Conservation (phyloP, 2,113 vertebrate genomes). For the Proterorhinus semilunaris region DNA sequence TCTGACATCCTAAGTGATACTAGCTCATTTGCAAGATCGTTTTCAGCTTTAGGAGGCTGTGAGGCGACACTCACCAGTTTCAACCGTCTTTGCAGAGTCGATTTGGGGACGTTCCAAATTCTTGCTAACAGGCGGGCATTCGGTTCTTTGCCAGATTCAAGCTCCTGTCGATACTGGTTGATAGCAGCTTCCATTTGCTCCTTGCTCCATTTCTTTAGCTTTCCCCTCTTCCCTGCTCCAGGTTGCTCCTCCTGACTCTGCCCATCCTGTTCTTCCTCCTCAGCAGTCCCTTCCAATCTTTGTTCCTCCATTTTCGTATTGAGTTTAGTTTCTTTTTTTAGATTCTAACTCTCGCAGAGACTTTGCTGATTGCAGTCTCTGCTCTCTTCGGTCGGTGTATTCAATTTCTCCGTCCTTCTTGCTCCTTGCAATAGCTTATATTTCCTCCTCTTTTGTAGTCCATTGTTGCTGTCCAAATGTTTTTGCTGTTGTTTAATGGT, state of each 20-base stretch:
- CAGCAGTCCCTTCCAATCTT: too few relatives aligned
- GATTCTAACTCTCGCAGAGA: too few relatives aligned
- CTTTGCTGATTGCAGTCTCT: too few relatives aligned
- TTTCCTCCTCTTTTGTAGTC: too few relatives aligned
- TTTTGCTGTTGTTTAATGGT: not conserved
- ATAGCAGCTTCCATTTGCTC: not conserved
- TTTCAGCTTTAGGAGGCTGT: not conserved
- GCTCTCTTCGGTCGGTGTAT: too few relatives aligned
- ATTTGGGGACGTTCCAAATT: not conserved
- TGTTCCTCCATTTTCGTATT: too few relatives aligned
- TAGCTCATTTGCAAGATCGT: too few relatives aligned
- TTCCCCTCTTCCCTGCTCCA: not conserved
- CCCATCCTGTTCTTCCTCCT: not conserved
- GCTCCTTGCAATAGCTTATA: too few relatives aligned
- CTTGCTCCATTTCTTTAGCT: not conserved
- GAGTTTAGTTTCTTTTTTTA: too few relatives aligned
- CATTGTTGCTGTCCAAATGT: too few relatives aligned
- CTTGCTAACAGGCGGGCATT: not conserved
- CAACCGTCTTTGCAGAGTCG: constrained; percentile 1
- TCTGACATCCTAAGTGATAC: not conserved
- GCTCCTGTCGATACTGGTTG: not conserved
- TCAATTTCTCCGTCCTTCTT: too few relatives aligned
- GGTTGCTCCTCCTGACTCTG: not conserved
- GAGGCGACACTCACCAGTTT: not conserved
- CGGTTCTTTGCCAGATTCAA: not conserved